Percentiles rank a stretch among this genome's conserved stretches.
These are phyloP conservation scores for Drosophila nr. fundita DNA, from an alignment of 2,888 invertebrate species.

Conservation along the genomic window DNA sequence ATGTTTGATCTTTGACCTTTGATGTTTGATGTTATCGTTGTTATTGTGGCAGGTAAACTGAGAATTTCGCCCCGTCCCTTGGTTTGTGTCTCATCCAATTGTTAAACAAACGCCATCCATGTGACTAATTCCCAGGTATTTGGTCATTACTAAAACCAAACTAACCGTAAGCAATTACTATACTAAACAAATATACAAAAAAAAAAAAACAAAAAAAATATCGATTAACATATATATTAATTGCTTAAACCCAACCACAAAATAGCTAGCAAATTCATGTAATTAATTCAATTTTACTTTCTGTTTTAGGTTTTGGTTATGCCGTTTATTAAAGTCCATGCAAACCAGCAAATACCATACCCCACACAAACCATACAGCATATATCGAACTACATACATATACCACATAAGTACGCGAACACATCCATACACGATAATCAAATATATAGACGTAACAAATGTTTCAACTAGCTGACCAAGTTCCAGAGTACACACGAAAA, in stretches of 20 bases:
- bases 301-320: slow-evolving; percentile 80
- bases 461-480: slow-evolving; percentile 31
- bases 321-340: slow-evolving; percentile 75
- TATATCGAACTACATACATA: slow-evolving; percentile 32
- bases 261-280: slow-evolving; percentile 43
- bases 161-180: slow-evolving; percentile 35
- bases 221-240: slow-evolving; percentile 21
- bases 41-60: slow-evolving; percentile 75
- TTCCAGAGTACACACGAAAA: slow-evolving; percentile 45
- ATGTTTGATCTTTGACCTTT: slow-evolving; percentile 44
- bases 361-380: slow-evolving; percentile 52
- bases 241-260: slow-evolving; percentile 22
- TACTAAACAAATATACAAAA: slow-evolving; percentile 11
- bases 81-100: slow-evolving; percentile 61
- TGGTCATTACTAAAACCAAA: slow-evolving; percentile 44
- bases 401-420: slow-evolving; percentile 33
- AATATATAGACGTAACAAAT: slow-evolving; percentile 21
- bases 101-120: slow-evolving; percentile 37
- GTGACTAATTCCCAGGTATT: slow-evolving; percentile 59
- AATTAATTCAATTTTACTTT: slow-evolving; percentile 57
- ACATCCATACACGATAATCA: slow-evolving; percentile 24
- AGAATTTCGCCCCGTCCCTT: slow-evolving; percentile 47
- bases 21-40: slow-evolving; percentile 66
- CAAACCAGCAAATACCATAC: slow-evolving; percentile 66
- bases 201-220: slow-evolving; percentile 5